These are phyloP conservation scores for Ceyx melanurus DNA, from an alignment of 2,113 vertebrate genomes.

Conservation along the genomic window DNA sequence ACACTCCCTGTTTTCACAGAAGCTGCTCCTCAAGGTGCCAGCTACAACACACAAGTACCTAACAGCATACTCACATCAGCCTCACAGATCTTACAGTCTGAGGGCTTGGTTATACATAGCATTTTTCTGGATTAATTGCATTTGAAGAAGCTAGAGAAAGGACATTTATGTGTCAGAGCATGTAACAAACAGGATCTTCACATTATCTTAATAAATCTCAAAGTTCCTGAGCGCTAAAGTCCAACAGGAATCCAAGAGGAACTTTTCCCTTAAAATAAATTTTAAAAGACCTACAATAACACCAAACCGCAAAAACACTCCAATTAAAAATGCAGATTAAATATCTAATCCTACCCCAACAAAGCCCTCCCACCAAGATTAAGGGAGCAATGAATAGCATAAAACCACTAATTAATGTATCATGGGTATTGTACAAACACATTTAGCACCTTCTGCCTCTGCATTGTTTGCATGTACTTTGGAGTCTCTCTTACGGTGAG, in stretches of 20 bases:
- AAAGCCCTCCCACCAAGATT: slow-evolving; percentile 31
- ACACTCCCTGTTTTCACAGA: background rate
- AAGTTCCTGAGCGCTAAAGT: background rate
- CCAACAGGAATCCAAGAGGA: background rate
- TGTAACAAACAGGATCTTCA: background rate
- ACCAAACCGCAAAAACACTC: background rate
- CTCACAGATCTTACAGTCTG: background rate
- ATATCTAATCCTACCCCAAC: background rate
- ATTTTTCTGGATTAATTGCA: background rate
- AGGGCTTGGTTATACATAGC: background rate
- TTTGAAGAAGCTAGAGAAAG: background rate
- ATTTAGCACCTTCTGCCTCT: background rate
- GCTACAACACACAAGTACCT: background rate
- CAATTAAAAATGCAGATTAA: slow-evolving; percentile 43
- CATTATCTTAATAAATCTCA: background rate
- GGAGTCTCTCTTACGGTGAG: background rate
- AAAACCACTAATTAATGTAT: slow-evolving; percentile 28
- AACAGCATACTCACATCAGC: background rate
- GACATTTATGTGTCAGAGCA: background rate
- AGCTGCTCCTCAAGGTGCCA: background rate
- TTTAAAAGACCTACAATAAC: background rate
- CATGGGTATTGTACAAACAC: background rate
- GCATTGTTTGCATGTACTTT: background rate
- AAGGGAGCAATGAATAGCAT: background rate
- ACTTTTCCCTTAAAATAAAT: background rate